Conservation (phyloP, 2,888 invertebrate species). For the Acrocyrtus sp. region DNA sequence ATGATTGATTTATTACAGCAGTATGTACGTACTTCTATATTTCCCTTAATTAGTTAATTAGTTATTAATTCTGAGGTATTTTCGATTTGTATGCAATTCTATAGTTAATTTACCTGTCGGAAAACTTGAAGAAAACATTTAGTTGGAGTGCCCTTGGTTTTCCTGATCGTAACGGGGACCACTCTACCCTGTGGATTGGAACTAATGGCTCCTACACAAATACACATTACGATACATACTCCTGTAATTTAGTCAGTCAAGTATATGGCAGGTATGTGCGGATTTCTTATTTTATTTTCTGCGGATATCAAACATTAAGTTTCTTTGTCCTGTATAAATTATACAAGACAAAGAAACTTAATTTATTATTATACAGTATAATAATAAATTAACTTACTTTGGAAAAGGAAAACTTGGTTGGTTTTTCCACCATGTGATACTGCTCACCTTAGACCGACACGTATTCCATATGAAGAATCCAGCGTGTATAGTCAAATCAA, state of each 20-base stretch:
- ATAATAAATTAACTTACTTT: no score
- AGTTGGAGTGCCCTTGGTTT: conserved; percentile 80
- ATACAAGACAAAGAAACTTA: not conserved
- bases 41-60: not conserved
- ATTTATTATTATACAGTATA: no score
- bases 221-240: conserved; percentile 94
- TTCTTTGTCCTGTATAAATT: not conserved
- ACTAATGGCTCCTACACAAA: conserved; percentile 89
- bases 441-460: conserved; percentile 76
- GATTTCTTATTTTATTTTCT: no score
- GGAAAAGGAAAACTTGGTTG: conserved; percentile 89
- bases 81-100: conserved; percentile 60
- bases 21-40: not conserved
- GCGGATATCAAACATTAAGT: not conserved
- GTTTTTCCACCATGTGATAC: conserved; percentile 85
- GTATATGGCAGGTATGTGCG: conserved; percentile 79
- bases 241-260: conserved; percentile 92
- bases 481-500: conserved; percentile 89
- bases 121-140: conserved; percentile 66
- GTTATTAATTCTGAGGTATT: conserved; percentile 2
- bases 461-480: conserved; percentile 96
- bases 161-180: conserved; percentile 72
- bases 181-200: conserved; percentile 90
- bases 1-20: not conserved
- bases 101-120: conserved; percentile 60